A percentile compares a stretch with the other conserved stretches of the same genome.
These are phyloP conservation scores for Ptychobarbus kaznakovi DNA, from an alignment of 2,797 vertebrate genomes.

Conservation along the genomic window DNA sequence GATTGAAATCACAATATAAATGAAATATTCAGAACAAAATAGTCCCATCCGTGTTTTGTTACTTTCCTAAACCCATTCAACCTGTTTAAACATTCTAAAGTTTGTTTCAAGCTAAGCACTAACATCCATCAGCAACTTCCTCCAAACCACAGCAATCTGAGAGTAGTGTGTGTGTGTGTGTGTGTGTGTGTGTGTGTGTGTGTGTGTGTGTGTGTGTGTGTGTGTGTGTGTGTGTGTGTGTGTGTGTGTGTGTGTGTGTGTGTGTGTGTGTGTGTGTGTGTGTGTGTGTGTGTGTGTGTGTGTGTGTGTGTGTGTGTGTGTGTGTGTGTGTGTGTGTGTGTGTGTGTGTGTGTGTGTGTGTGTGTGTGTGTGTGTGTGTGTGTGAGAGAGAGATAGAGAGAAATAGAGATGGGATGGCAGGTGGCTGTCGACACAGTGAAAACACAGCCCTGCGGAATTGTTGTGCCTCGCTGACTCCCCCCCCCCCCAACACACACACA, in stretches of 20 bases:
- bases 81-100: background rate
- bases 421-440: constrained; percentile 48
- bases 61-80: background rate
- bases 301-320: background rate
- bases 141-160: constrained; percentile 4
- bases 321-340: background rate
- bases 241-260: background rate
- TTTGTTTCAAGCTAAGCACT: background rate
- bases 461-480: constrained; percentile 35
- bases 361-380: background rate
- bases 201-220: background rate
- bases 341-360: background rate
- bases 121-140: background rate
- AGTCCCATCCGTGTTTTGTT: background rate
- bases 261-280: background rate
- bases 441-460: constrained; percentile 49
- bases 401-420: constrained; percentile 28
- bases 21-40: background rate
- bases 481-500: constrained; percentile 40
- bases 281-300: background rate
- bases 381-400: background rate
- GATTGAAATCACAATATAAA: background rate
- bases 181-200: background rate
- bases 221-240: background rate
- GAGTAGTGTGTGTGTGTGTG: background rate